phyloP scores from a whole-genome alignment of 2,797 vertebrate genomes.

The Meda fulgida region DNA sequence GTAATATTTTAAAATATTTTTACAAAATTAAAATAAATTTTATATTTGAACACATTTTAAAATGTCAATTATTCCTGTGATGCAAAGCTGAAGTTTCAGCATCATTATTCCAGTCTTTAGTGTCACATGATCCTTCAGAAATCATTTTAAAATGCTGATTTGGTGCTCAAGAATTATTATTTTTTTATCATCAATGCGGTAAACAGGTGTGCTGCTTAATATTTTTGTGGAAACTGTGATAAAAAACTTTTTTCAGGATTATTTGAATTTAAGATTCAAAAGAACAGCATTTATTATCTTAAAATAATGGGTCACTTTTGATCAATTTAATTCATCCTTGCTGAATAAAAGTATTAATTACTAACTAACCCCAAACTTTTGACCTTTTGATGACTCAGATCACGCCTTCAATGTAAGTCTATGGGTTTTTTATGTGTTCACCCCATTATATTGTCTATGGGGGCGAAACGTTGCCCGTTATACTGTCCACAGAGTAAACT shows the following conservation, averaged over 20 bases:
- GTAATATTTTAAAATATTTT: not conserved
- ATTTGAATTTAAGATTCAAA: not conserved
- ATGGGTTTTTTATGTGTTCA: not conserved
- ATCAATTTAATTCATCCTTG: not conserved
- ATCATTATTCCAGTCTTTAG: not conserved
- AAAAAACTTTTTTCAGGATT: not conserved
- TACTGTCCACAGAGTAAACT: not conserved
- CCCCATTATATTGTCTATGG: not conserved
- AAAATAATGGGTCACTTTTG: not conserved
- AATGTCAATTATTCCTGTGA: not conserved
- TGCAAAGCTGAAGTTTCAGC: not conserved
- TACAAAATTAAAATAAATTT: not conserved
- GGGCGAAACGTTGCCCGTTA: not conserved
- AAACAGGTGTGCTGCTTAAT: not conserved
- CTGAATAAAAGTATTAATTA: not conserved
- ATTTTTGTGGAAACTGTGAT: not conserved
- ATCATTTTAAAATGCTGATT: not conserved
- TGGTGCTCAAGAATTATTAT: not conserved
- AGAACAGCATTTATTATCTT: not conserved
- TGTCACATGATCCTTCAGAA: not conserved
- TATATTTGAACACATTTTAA: not conserved
- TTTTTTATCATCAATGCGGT: not conserved
- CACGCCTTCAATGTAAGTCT: not conserved
- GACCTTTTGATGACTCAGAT: not conserved
- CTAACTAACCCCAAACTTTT: not conserved